These are phyloP conservation scores for Sesamia nonagrioides DNA, from an alignment of 1,140 invertebrate species.

Conservation along the genomic window DNA sequence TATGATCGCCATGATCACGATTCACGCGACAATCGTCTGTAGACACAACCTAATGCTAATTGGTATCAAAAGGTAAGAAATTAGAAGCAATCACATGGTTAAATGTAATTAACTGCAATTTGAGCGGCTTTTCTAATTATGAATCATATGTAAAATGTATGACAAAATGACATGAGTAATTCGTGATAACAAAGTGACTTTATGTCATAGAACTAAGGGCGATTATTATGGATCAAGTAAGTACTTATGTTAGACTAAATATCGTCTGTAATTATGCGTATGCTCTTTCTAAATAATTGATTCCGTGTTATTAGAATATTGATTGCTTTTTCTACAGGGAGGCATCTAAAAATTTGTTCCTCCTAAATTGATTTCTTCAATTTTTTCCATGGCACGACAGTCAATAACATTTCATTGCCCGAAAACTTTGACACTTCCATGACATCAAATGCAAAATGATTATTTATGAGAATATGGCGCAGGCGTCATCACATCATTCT, in stretches of 20 bases:
- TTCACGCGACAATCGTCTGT: no score
- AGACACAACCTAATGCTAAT: not conserved
- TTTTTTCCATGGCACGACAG: no score
- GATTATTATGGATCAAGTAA: not conserved
- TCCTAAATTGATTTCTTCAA: no score
- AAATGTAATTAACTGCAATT: not conserved
- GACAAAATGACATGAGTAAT: not conserved
- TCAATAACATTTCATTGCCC: no score
- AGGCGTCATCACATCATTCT: no score
- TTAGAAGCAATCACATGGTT: slow-evolving; percentile 12
- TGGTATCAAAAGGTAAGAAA: not conserved
- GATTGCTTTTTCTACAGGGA: not conserved
- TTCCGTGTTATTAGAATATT: not conserved
- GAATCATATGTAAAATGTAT: slow-evolving; percentile 31
- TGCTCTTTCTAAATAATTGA: slow-evolving; percentile 26
- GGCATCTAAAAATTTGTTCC: not conserved
- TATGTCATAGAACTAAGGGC: no score
- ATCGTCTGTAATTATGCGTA: not conserved
- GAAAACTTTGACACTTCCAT: no score
- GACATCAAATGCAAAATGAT: no score
- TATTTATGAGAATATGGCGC: no score
- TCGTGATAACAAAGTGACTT: no score
- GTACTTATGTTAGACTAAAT: not conserved
- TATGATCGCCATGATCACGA: no score
- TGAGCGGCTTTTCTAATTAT: not conserved